Percentiles rank a stretch among this genome's conserved stretches.
Conservation (phyloP, 1,140 invertebrate species). For the Drosophila nikananu region DNA sequence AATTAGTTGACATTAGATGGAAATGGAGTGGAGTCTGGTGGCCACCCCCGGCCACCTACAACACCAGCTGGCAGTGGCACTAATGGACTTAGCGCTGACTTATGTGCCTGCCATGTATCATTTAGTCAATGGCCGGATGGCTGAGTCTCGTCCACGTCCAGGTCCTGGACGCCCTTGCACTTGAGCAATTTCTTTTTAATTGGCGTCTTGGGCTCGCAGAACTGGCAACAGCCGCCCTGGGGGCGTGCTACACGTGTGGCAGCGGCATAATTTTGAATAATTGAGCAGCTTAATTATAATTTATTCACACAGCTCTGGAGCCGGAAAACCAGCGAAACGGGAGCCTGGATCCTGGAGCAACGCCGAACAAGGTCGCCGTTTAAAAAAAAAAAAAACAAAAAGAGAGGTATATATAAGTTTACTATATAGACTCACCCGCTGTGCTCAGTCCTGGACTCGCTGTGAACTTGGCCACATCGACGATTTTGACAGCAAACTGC, state of each 20-base stretch:
- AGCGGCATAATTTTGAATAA: conserved; percentile 80
- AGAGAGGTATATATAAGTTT: background rate
- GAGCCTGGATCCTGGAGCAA: conserved; percentile 6
- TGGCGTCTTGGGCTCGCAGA: conserved; percentile 43
- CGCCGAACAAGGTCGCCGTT: conserved; percentile 50
- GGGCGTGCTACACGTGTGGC: conserved; percentile 61
- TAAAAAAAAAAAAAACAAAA: conserved; percentile 3
- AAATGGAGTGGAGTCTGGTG: conserved; percentile 8
- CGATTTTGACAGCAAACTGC: conserved; percentile 99
- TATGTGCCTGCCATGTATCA: conserved; percentile 76
- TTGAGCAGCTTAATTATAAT: conserved; percentile 83
- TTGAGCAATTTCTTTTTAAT: conserved; percentile 81
- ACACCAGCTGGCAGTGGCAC: conserved; percentile 65
- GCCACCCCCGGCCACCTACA: background rate
- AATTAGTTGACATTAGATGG: conserved; percentile 72
- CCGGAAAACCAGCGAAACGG: background rate
- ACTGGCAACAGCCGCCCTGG: conserved; percentile 31
- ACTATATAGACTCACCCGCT: conserved; percentile 90
- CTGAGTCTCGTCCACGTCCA: conserved; percentile 12
- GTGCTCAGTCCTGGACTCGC: conserved; percentile 97
- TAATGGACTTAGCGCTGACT: conserved; percentile 76
- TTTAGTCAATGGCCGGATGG: conserved; percentile 69
- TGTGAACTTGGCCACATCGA: conserved; percentile 98
- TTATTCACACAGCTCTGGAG: conserved; percentile 63
- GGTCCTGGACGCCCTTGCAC: conserved; percentile 57